These are phyloP conservation scores for Atherinosoma microstoma DNA, from an alignment of 2,797 vertebrate species.

Conservation along the genomic window DNA sequence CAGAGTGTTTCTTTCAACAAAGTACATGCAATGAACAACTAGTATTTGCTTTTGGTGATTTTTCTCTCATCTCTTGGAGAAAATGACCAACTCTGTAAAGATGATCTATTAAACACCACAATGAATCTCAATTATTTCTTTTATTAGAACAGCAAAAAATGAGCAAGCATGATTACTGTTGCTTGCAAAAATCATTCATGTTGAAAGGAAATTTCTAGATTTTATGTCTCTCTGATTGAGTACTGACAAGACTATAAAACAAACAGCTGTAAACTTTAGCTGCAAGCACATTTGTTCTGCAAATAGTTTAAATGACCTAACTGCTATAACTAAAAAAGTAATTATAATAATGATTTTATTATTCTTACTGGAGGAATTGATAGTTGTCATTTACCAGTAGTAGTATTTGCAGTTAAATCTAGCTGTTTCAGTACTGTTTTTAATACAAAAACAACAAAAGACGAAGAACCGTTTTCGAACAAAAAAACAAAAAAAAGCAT, in stretches of 20 bases:
- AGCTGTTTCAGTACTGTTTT: too few species aligned
- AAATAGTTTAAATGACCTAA: too few species aligned
- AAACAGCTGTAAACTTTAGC: background rate
- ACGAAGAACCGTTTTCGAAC: background rate
- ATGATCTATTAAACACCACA: background rate
- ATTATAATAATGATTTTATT: background rate
- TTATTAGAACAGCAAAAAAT: background rate
- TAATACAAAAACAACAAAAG: background rate
- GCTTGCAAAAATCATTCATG: background rate
- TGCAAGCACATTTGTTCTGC: background rate
- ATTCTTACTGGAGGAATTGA: background rate
- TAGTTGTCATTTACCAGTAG: background rate
- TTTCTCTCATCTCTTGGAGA: background rate
- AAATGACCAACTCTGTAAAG: conserved; percentile 4
- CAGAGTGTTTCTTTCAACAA: conserved; percentile 7
- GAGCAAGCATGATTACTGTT: background rate
- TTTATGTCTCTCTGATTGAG: background rate
- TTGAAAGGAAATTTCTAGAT: background rate
- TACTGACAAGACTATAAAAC: background rate
- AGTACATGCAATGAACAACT: conserved; percentile 16
- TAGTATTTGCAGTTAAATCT: background rate
- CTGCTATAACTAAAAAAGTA: background rate
- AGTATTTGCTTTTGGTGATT: background rate
- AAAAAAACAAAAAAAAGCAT: background rate
- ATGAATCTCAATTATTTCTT: background rate